Conservation (phyloP, 2,888 invertebrate species). For the Amblyjoppa proteus region DNA sequence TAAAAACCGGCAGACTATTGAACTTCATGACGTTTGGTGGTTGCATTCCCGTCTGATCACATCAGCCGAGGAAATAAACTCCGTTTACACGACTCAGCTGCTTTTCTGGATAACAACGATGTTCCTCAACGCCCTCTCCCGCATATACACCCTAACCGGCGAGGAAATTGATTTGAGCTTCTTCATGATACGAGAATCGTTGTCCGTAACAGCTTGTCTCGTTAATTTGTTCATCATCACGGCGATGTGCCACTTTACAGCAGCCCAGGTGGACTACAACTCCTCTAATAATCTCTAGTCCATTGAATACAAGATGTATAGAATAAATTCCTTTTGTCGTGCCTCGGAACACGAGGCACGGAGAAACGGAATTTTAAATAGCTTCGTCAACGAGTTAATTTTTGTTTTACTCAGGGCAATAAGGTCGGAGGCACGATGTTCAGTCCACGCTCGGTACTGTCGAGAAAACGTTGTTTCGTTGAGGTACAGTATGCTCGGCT, state of each 20-base stretch:
- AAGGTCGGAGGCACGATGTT: constrained; percentile 57
- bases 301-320: too few species aligned
- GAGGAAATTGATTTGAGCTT: constrained; percentile 31
- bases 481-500: constrained; percentile 50
- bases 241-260: constrained; percentile 72
- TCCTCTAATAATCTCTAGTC: not conserved
- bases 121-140: constrained; percentile 73
- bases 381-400: not conserved
- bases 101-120: constrained; percentile 73
- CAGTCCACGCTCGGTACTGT: constrained; percentile 49
- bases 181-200: constrained; percentile 65
- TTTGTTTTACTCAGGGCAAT: constrained; percentile 45
- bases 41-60: constrained; percentile 72
- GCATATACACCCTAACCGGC: constrained; percentile 73
- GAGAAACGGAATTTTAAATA: not conserved
- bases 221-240: constrained; percentile 71
- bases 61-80: constrained; percentile 74
- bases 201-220: constrained; percentile 69
- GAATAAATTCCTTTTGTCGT: not conserved
- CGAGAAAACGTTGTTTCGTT: constrained; percentile 53
- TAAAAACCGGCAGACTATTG: constrained; percentile 53
- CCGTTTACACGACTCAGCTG: constrained; percentile 73
- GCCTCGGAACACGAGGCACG: not conserved
- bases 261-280: constrained; percentile 67
- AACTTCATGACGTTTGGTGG: constrained; percentile 75